These are phyloP conservation scores for Nymphicus hollandicus DNA, from an alignment of 2,113 vertebrate species.

Conservation along the genomic window DNA sequence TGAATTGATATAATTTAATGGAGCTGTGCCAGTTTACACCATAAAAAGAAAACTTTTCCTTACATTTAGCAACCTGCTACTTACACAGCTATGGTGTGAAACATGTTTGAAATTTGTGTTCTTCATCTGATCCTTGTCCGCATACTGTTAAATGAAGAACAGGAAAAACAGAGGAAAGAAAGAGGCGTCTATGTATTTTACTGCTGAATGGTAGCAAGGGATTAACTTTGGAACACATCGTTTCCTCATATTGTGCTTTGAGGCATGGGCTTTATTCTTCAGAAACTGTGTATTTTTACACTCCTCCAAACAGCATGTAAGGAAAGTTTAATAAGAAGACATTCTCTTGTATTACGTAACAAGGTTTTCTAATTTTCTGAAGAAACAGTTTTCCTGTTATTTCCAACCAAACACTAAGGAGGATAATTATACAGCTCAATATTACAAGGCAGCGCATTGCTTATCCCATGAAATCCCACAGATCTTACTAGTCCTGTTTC, in stretches of 20 bases:
- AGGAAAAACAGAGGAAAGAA: conserved; percentile 72
- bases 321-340: not conserved
- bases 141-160: conserved; percentile 44
- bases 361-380: not conserved
- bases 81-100: not conserved
- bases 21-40: not conserved
- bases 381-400: not conserved
- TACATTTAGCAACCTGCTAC: not conserved
- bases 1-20: not conserved
- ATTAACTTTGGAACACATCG: conserved; percentile 65
- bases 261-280: conserved; percentile 36
- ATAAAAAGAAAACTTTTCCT: not conserved
- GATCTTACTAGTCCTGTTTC: conserved; percentile 3
- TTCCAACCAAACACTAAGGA: not conserved
- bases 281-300: conserved; percentile 14
- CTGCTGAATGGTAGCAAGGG: conserved; percentile 67
- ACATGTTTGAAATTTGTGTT: not conserved
- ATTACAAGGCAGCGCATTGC: not conserved
- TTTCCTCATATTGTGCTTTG: conserved; percentile 73
- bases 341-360: not conserved
- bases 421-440: not conserved
- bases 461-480: not conserved
- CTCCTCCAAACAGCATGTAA: not conserved
- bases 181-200: conserved; percentile 50
- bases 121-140: not conserved